Conservation (phyloP, 2,888 invertebrate genomes). For the Microplitis manilae region DNA sequence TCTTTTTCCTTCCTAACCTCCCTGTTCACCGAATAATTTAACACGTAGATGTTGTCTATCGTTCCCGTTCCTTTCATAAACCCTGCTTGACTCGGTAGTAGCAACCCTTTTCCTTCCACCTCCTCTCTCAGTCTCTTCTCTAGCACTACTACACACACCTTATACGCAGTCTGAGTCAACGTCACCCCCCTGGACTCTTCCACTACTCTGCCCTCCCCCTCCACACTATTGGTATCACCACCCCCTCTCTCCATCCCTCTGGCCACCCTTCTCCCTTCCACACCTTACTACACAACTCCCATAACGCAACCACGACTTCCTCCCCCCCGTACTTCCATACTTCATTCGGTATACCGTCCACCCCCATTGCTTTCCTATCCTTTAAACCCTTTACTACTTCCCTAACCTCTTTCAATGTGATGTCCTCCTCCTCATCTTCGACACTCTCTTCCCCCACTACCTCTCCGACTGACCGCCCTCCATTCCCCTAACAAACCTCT, state of each 20-base stretch:
- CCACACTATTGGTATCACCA: neutral
- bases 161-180: too few relatives aligned
- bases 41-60: slow-evolving; percentile 4
- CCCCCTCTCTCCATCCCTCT: neutral
- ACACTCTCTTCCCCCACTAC: too few relatives aligned
- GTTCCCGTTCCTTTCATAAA: neutral
- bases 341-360: neutral
- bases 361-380: neutral
- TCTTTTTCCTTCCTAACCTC: neutral
- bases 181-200: too few relatives aligned
- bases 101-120: too few relatives aligned
- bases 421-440: too few relatives aligned
- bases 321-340: neutral
- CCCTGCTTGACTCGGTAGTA: neutral
- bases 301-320: neutral
- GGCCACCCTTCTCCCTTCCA: neutral
- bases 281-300: neutral
- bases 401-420: too few relatives aligned
- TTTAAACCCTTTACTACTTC: too few relatives aligned
- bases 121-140: too few relatives aligned
- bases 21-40: slow-evolving; percentile 15
- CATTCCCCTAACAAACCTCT: too few relatives aligned
- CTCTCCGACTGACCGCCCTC: too few relatives aligned
- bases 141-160: too few relatives aligned
- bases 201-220: neutral